These are phyloP conservation scores for Odocoileus virginianus DNA, from an alignment of 2,113 vertebrate species.

Conservation along the genomic window DNA sequence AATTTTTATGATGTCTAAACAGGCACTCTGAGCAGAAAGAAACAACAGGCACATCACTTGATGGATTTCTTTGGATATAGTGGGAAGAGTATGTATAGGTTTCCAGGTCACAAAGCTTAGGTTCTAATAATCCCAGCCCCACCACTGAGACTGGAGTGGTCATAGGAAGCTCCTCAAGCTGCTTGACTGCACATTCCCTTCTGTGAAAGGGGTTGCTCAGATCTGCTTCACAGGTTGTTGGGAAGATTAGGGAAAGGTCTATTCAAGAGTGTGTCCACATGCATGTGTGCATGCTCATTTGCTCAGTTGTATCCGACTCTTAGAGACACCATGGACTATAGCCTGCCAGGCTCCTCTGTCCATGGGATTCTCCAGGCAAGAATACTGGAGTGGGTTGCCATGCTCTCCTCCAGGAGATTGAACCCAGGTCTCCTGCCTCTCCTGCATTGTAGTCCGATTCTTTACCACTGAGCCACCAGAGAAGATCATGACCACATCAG, in stretches of 20 bases:
- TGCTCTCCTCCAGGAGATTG: neutral
- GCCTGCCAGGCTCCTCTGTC: neutral
- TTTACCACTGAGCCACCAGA: neutral
- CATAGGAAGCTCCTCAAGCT: neutral
- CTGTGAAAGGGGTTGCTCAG: neutral
- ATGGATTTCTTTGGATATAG: neutral
- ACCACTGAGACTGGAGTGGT: neutral
- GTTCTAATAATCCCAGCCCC: neutral
- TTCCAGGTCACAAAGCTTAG: neutral
- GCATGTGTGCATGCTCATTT: rapidly evolving
- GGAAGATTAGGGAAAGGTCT: neutral
- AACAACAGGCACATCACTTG: neutral
- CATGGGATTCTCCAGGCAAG: neutral
- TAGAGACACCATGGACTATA: neutral
- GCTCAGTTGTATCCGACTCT: neutral
- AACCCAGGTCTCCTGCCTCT: rapidly evolving
- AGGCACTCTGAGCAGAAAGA: neutral
- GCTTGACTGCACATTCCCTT: neutral
- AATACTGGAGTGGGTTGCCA: neutral
- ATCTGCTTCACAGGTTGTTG: neutral
- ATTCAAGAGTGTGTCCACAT: neutral
- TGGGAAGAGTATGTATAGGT: neutral
- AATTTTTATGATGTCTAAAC: neutral
- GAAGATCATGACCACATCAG: neutral
- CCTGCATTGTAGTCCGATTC: neutral